Conservation (phyloP, 2,888 invertebrate genomes). For the Drosophila hawaiiensis region DNA sequence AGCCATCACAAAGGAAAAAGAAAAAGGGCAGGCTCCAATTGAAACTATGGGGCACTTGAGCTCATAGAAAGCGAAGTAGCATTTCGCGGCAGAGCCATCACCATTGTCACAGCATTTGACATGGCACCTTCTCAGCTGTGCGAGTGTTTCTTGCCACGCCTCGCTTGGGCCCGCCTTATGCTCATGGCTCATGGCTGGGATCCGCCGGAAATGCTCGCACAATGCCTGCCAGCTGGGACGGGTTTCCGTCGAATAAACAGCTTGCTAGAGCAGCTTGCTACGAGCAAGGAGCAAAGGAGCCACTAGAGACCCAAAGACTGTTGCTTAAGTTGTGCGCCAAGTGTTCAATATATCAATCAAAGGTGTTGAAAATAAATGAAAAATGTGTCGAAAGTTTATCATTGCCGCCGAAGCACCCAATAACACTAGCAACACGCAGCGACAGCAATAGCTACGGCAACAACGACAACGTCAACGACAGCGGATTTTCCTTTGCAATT, state of each 20-base stretch:
- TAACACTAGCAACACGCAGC: constrained; percentile 30
- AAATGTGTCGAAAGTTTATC: constrained; percentile 83
- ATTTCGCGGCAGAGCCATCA: constrained; percentile 43
- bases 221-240: constrained; percentile 69
- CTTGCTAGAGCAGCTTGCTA: constrained; percentile 13
- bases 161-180: constrained; percentile 1
- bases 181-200: constrained; percentile 30
- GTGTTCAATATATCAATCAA: constrained; percentile 83
- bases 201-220: constrained; percentile 60
- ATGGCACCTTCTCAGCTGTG: constrained; percentile 36
- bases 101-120: constrained; percentile 74
- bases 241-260: constrained; percentile 54
- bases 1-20: not conserved
- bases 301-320: constrained; percentile 51
- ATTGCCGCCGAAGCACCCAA: constrained; percentile 48
- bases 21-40: constrained; percentile 54
- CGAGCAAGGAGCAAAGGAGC: constrained; percentile 6
- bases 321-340: constrained; percentile 72
- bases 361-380: constrained; percentile 83
- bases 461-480: constrained; percentile 4
- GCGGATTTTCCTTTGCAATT: constrained; percentile 57
- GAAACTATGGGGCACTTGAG: constrained; percentile 55
- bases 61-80: constrained; percentile 20
- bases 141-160: not conserved
- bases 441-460: constrained; percentile 2